A percentile compares a stretch with the other conserved stretches of the same genome.
Evolutionary conservation across 2,888 invertebrate species (phyloP).

Genomic region (Caenorhabditis imperialis): DNA sequence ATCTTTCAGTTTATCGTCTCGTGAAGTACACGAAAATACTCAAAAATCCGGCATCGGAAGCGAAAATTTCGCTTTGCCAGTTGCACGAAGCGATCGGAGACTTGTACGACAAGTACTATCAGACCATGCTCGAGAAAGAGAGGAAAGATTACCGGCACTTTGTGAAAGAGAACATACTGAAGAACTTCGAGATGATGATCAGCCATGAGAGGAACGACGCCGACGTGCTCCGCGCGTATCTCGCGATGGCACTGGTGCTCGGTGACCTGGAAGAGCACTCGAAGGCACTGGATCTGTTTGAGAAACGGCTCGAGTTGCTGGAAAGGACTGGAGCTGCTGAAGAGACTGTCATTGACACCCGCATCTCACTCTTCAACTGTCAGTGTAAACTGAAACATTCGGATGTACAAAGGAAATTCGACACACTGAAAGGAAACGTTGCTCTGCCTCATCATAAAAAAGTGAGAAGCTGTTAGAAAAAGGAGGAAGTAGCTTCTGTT

Average conservation of each 20-base stretch:
- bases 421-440: constrained; percentile 13
- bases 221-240: constrained; percentile 26
- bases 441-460: neutral
- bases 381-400: constrained; percentile 14
- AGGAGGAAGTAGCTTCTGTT: neutral
- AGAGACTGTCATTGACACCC: constrained; percentile 26
- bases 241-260: constrained; percentile 31
- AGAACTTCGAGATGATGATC: constrained; percentile 41
- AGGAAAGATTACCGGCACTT: constrained; percentile 30
- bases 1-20: constrained; percentile 28
- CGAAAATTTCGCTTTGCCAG: constrained; percentile 19
- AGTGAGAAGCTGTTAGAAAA: constrained; percentile 6
- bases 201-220: constrained; percentile 25
- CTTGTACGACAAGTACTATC: constrained; percentile 42
- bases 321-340: neutral
- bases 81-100: constrained; percentile 45
- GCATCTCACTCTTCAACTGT: constrained; percentile 38
- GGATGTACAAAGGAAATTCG: constrained; percentile 7
- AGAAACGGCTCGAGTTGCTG: constrained; percentile 27
- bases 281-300: constrained; percentile 11
- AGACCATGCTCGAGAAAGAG: constrained; percentile 34
- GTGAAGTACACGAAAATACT: constrained; percentile 26
- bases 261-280: constrained; percentile 8
- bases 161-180: constrained; percentile 21
- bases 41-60: neutral